phyloP scores from a whole-genome alignment of 2,113 vertebrate genomes.

The Ovis canadensis region DNA sequence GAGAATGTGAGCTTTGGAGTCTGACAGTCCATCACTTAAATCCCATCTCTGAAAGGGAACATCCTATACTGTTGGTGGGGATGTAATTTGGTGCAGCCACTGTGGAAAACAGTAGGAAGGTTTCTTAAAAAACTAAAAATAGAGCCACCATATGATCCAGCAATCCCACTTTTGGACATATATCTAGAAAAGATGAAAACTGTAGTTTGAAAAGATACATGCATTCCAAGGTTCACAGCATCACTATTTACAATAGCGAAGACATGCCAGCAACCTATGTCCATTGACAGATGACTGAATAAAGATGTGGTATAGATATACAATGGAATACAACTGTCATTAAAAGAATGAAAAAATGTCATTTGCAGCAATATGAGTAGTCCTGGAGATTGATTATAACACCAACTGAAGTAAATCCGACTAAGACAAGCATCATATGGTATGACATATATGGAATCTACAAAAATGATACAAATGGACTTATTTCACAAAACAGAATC shows the following conservation, averaged over 20 bases:
- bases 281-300: not conserved
- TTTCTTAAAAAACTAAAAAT: not conserved
- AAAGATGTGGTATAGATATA: not conserved
- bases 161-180: not conserved
- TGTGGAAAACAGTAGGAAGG: not conserved
- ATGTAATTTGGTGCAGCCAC: not conserved
- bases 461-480: not conserved
- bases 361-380: not conserved
- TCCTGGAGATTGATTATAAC: not conserved
- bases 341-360: not conserved
- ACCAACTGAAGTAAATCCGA: not conserved
- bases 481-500: not conserved
- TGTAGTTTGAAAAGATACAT: not conserved
- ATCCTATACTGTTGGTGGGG: not conserved
- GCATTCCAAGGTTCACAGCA: not conserved
- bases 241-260: not conserved
- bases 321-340: not conserved
- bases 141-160: not conserved
- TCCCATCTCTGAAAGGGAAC: not conserved
- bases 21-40: not conserved
- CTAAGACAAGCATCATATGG: not conserved
- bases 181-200: not conserved
- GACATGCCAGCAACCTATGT: not conserved
- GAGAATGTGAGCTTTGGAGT: not conserved
- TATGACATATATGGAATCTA: not conserved